Percentiles rank a stretch among this genome's conserved stretches.
Conservation (phyloP, 2,888 invertebrate genomes). For the Bellardia pandia region DNA sequence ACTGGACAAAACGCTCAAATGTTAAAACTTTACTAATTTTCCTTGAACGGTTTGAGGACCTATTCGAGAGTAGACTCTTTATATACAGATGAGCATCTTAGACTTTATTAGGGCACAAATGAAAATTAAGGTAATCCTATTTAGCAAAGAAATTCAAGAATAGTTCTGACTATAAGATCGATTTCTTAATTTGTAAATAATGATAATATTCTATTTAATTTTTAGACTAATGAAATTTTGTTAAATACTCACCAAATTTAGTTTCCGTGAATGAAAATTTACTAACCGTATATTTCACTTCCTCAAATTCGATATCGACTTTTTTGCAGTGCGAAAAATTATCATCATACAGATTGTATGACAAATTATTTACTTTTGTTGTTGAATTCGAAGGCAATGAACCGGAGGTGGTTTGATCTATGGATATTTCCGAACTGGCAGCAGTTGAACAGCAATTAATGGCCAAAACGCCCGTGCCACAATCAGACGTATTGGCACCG, state of each 20-base stretch:
- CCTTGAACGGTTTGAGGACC: too few relatives aligned
- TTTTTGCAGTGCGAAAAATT: slow-evolving; percentile 85
- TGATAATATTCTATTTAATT: too few relatives aligned
- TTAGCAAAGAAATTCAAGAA: too few relatives aligned
- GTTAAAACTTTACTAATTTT: too few relatives aligned
- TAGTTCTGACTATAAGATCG: too few relatives aligned
- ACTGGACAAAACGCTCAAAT: too few relatives aligned
- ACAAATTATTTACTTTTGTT: slow-evolving; percentile 77
- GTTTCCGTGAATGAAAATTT: slow-evolving; percentile 86
- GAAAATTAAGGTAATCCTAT: too few relatives aligned
- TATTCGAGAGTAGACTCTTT: too few relatives aligned
- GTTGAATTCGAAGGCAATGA: slow-evolving; percentile 42
- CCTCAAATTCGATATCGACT: slow-evolving; percentile 88
- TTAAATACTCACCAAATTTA: slow-evolving; percentile 86
- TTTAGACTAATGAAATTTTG: neutral
- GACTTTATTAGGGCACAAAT: too few relatives aligned
- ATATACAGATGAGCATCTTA: too few relatives aligned
- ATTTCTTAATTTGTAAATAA: too few relatives aligned
- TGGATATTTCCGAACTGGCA: slow-evolving; percentile 80
- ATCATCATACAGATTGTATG: slow-evolving; percentile 74
- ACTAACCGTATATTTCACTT: slow-evolving; percentile 88
- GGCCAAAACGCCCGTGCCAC: slow-evolving; percentile 66
- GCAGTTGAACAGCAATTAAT: slow-evolving; percentile 80
- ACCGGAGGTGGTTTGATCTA: slow-evolving; percentile 76
- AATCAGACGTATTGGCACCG: slow-evolving; percentile 74